phyloP scores from a whole-genome alignment of 1,140 invertebrate genomes.

The Catajapyx aquilonaris region DNA sequence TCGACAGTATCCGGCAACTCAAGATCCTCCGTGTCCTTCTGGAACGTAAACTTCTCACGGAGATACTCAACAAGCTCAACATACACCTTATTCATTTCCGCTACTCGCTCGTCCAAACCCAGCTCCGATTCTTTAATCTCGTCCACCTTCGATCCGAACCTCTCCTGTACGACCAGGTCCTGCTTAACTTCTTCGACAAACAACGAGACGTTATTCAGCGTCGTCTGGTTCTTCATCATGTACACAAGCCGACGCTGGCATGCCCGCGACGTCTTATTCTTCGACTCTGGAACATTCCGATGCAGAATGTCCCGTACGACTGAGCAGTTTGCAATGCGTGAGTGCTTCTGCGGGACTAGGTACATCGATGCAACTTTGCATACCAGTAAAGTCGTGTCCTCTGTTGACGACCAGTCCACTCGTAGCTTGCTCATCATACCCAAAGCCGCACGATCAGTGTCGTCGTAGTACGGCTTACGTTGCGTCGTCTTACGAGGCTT shows the following conservation, averaged over 20 bases:
- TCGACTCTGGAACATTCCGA: conserved; percentile 17
- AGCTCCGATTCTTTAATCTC: conserved; percentile 1
- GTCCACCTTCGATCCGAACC: conserved; percentile 13
- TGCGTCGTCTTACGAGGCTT: too few relatives aligned
- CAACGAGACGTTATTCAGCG: conserved; percentile 30
- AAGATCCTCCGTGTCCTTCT: conserved; percentile 6
- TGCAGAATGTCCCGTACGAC: conserved; percentile 40
- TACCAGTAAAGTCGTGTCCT: conserved; percentile 41
- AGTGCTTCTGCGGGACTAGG: conserved; percentile 30
- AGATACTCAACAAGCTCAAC: conserved; percentile 12
- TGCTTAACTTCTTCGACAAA: conserved; percentile 36
- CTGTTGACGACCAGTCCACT: conserved; percentile 33
- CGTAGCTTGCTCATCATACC: conserved; percentile 37
- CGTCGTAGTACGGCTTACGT: conserved; percentile 37
- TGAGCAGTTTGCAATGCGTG: conserved; percentile 23
- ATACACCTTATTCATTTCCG: conserved; percentile 9
- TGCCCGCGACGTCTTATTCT: conserved; percentile 45
- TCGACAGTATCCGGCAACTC: conserved; percentile 8
- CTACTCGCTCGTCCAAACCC: conserved; percentile 4
- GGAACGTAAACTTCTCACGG: conserved; percentile 11
- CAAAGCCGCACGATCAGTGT: conserved; percentile 40
- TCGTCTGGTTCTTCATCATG: conserved; percentile 34
- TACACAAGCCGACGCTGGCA: conserved; percentile 39
- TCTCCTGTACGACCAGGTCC: conserved; percentile 24
- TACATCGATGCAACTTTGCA: conserved; percentile 42